Evolutionary conservation across 2,797 vertebrate genomes (phyloP), one percentile per base, ranked within the genome.

Genomic region (Zenarchopterus dispar): DNA sequence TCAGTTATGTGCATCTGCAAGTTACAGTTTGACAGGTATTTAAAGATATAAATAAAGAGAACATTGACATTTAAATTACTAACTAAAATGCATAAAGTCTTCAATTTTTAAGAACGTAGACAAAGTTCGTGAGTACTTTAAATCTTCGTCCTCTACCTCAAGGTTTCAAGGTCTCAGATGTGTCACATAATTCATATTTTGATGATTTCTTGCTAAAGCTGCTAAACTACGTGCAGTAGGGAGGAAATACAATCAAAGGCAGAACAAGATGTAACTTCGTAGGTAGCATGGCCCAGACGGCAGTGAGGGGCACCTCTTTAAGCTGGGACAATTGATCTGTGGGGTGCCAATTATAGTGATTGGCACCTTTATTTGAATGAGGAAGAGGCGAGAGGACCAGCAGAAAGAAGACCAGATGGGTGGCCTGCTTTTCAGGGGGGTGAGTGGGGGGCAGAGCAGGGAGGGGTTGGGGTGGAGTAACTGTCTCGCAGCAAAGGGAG

Each of bases 261-360:
- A 60, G 57, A 72, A 46, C 43, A 41, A 66, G 61, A 55, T 22
- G n/a, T 41, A 55, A 49, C 43, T 72, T 71, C 44, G 46, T 22
- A 81, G 54, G 72, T 57, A 71, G 54, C 72, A 48, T 42, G 67
- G 56, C 39, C 65, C 80, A 68, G 78, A 76, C 69, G 60, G 65
- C 57, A 72, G 76, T 24, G 28, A 73, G 84, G 76, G 82, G 76
- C 76, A 66, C 81, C 81, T 67, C 73, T 82, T 70, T 75, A 66
- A 43, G 60, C 64, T n/a, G 70, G 89, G 80, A 93, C 93, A 93
- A 93, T 92, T 74, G 84, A 83, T 76, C 91, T 33, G 84, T 85
- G 56, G 92, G 92, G 90, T 81, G 92, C 92, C 92, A 94, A 93
- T 93, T 93, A 93, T 80, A 77, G 84, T 92, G 92, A 93, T 90